Conservation (phyloP, 2,797 vertebrate species). For the Sardinella longiceps region DNA sequence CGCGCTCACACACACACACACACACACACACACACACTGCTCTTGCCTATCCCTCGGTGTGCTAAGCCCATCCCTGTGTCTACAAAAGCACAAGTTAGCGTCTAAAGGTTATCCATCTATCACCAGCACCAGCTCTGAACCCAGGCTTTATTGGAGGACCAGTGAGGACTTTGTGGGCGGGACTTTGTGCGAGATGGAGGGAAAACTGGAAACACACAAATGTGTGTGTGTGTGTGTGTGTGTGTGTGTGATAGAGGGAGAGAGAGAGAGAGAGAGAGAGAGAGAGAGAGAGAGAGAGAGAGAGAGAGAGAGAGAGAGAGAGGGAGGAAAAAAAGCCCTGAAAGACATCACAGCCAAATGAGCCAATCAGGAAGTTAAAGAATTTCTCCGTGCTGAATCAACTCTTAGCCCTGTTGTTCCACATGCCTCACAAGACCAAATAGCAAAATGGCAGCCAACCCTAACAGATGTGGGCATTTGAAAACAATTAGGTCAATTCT, state of each 20-base stretch:
- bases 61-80: constrained; percentile 13
- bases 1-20: background rate
- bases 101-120: constrained; percentile 1
- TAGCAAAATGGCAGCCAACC: too few relatives aligned
- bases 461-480: too few relatives aligned
- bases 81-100: background rate
- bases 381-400: too few relatives aligned
- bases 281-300: background rate
- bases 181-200: background rate
- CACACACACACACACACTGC: background rate
- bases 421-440: too few relatives aligned
- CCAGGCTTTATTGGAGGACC: background rate
- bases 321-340: background rate
- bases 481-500: too few relatives aligned
- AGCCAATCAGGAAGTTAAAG: too few relatives aligned
- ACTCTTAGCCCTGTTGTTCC: too few relatives aligned
- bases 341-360: too few relatives aligned
- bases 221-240: background rate
- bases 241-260: background rate
- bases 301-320: background rate
- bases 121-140: background rate
- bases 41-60: background rate
- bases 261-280: too few relatives aligned
- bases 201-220: background rate
- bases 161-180: background rate